These are phyloP conservation scores for Paramormyrops kingsleyae DNA, from an alignment of 2,113 vertebrate genomes.

Conservation along the genomic window DNA sequence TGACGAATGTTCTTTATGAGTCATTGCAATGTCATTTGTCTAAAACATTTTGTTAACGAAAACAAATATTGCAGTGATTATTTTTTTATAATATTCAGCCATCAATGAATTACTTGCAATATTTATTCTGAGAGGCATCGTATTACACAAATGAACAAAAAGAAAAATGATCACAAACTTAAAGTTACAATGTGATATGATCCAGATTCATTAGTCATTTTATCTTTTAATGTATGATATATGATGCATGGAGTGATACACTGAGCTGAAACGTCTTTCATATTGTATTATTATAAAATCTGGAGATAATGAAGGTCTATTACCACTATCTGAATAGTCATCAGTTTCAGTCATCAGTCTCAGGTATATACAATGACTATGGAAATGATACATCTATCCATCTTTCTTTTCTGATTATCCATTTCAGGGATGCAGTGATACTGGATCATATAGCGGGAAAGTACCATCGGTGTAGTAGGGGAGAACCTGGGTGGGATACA, in stretches of 20 bases:
- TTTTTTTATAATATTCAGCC: background rate
- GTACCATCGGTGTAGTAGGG: background rate
- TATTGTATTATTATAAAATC: background rate
- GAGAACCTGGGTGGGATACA: background rate
- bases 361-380: background rate
- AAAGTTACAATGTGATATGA: background rate
- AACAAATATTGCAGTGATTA: background rate
- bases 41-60: background rate
- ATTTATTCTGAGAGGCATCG: background rate
- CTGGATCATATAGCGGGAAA: background rate
- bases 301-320: background rate
- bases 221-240: background rate
- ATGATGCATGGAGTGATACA: background rate
- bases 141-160: background rate
- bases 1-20: background rate
- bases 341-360: background rate
- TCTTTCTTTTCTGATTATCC: background rate
- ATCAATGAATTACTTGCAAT: background rate
- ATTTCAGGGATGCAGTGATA: background rate
- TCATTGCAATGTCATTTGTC: background rate
- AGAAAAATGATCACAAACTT: background rate
- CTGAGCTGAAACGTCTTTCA: background rate
- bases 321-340: background rate
- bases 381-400: background rate
- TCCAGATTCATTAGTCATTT: background rate